Percentiles rank a stretch among this genome's conserved stretches.
phyloP scores from a whole-genome alignment of 2,113 vertebrate species.

The Hirundichthys speculiger region DNA sequence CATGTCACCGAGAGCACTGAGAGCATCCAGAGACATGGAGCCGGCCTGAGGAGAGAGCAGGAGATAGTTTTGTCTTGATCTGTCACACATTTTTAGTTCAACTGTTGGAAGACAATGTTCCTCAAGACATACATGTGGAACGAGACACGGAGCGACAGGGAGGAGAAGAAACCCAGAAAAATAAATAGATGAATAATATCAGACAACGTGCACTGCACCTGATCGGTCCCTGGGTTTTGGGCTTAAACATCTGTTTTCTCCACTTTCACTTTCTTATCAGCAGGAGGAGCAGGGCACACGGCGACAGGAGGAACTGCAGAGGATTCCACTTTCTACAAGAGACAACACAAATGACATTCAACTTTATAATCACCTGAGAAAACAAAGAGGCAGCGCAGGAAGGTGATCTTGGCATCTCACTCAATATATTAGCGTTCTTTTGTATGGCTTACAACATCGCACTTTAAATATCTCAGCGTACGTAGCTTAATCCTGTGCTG shows the following conservation, averaged over 20 bases:
- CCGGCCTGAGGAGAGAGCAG: slow-evolving; percentile 36
- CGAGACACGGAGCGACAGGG: no score
- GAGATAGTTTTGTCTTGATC: neutral
- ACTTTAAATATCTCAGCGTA: no score
- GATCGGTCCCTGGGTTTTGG: slow-evolving; percentile 39
- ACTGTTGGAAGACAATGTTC: no score
- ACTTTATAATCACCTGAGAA: no score
- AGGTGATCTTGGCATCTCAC: no score
- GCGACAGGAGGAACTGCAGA: neutral
- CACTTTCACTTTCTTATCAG: slow-evolving; percentile 51
- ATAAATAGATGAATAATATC: no score
- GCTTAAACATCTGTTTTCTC: neutral
- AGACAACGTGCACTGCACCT: slow-evolving; percentile 1
- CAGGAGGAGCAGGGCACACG: slow-evolving; percentile 48
- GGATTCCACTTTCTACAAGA: slow-evolving; percentile 27
- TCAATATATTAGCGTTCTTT: no score
- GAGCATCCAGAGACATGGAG: slow-evolving; percentile 62
- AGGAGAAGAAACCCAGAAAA: no score
- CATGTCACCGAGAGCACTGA: slow-evolving; percentile 61
- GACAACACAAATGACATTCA: slow-evolving; percentile 1
- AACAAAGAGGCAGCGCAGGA: no score
- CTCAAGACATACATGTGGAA: no score
- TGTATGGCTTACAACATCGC: no score
- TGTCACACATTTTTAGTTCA: neutral
- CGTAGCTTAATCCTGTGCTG: no score